Base-by-base conservation (phyloP, 2,888 invertebrate genomes). In the Tiliacea aurago region DNA sequence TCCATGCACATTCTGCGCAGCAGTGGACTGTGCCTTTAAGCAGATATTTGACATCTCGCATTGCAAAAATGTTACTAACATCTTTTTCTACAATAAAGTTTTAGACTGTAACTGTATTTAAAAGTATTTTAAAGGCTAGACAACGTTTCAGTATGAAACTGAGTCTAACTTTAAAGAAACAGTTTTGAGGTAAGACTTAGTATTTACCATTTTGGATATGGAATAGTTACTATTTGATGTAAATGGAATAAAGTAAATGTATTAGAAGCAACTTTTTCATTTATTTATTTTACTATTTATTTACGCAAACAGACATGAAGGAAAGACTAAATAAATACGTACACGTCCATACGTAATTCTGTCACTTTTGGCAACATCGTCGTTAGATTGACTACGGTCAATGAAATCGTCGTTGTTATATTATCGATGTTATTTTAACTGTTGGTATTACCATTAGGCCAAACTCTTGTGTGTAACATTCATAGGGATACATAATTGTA, bases 181-280 rank as follows among this genome's bases (percentile, higher is more conserved):
- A 69, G 33, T 78, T 67, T 85, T 65, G 78, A 71, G 73, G 69
- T 82, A 86, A 87, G 85, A 83, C 78, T 78, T 92, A 92, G 91
- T 89, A 88, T 91, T 89, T 91, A 92, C 90, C 90, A 88, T 87
- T 92, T 92, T 91, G 87, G 86, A 92, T 93, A 93, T 91, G 85
- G 88, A 83, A 91, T 93, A 93, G 91, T 92, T 93, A 94, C 91
- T 93, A 93, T 88, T 94, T 90, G 90, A 92, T 95, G 94, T 95
- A 94, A 92, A 95, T 92, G 89, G 86, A 87, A 90, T 94, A 93
- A 91, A 92, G 92, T 95, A 94, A 94, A 94, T 91, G 93, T 94
- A 92, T 91, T 92, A 94, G 91, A 93, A 89, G 83, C 18, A 64
- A 1, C 2, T 55, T n/a, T 82, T 87, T 49, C 5, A 76, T 82